Evolutionary conservation across 2,797 vertebrate genomes (phyloP).

Genomic region (Acipenser oxyrinchus): DNA sequence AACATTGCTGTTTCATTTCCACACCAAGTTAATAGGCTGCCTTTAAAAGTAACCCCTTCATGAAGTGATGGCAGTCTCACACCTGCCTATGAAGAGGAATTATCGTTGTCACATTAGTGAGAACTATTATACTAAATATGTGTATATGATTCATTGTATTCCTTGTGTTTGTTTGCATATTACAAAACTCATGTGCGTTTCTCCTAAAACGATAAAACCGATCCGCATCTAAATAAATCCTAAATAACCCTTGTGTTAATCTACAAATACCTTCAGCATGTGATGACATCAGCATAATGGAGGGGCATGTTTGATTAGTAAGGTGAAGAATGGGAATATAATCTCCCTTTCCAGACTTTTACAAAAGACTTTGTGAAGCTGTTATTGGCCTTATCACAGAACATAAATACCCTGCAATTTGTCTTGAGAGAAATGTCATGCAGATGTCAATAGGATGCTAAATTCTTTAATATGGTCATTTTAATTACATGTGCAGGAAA

Average conservation of each 20-base stretch:
- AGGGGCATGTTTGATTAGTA: not conserved
- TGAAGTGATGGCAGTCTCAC: too few species aligned
- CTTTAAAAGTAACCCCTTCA: too few species aligned
- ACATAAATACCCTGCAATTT: not conserved
- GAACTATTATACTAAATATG: too few species aligned
- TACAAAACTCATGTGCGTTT: too few species aligned
- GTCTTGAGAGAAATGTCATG: not conserved
- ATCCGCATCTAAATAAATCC: not conserved
- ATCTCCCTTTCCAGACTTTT: not conserved
- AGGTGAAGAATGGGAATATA: not conserved
- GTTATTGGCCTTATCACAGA: slow-evolving; percentile 3
- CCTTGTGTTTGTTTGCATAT: too few species aligned
- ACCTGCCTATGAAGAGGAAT: too few species aligned
- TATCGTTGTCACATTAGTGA: too few species aligned
- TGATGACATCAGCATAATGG: not conserved
- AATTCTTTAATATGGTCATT: slow-evolving; percentile 1
- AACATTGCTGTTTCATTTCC: too few species aligned
- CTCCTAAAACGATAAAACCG: too few species aligned
- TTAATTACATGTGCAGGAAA: slow-evolving; percentile 4
- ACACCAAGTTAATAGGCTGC: too few species aligned
- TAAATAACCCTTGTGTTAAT: not conserved
- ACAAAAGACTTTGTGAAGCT: not conserved
- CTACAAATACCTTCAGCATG: not conserved
- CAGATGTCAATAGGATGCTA: slow-evolving; percentile 5
- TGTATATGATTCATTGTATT: too few species aligned